phyloP scores from a whole-genome alignment of 2,797 vertebrate species.

The Hafferia zeledoni region DNA sequence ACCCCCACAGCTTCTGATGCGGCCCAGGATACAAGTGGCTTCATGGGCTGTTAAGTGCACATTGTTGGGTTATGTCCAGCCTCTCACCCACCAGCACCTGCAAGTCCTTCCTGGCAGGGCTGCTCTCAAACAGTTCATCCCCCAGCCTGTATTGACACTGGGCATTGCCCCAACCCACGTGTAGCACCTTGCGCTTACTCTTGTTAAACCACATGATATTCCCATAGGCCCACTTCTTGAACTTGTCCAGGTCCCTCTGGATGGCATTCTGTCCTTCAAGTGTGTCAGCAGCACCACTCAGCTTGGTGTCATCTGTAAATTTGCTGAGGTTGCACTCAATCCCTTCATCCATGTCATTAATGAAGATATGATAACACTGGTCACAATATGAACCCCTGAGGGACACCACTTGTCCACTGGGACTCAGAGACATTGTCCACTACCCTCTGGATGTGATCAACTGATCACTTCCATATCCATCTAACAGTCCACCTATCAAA shows the following conservation, averaged over 20 bases:
- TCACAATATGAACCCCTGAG: background rate
- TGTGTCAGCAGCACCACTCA: background rate
- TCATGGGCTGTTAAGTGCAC: background rate
- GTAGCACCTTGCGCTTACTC: background rate
- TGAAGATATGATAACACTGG: background rate
- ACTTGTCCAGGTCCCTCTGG: background rate
- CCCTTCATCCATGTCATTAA: background rate
- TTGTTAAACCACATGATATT: background rate
- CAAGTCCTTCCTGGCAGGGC: accelerated
- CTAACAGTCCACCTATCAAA: background rate
- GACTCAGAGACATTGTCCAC: background rate
- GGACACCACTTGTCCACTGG: background rate
- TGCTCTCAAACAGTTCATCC: background rate
- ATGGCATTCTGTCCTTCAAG: background rate
- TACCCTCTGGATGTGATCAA: background rate
- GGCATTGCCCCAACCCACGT: accelerated
- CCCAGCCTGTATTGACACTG: background rate
- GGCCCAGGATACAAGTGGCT: background rate
- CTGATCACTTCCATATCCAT: background rate
- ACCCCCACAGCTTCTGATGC: background rate
- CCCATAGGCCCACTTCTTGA: background rate
- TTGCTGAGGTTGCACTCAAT: background rate
- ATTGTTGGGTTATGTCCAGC: background rate
- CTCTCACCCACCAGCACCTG: accelerated
- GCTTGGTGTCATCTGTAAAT: background rate